A percentile compares a stretch with the other conserved stretches of the same genome.
Evolutionary conservation across 1,140 invertebrate species (phyloP).

Genomic region (Bombus huntii): DNA sequence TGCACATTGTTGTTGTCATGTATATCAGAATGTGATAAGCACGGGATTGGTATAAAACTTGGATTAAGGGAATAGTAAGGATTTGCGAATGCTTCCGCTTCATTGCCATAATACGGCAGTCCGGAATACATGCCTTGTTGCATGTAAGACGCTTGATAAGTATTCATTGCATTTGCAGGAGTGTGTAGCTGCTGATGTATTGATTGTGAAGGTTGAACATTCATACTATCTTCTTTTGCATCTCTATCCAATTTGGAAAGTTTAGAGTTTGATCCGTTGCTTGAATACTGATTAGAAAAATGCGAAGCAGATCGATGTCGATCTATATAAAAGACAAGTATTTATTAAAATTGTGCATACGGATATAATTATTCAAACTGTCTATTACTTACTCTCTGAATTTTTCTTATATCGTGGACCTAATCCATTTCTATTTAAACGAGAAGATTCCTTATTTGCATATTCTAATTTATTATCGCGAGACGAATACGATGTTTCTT

Average conservation of each 20-base stretch:
- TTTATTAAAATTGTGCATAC: not conserved
- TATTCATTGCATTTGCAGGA: slow-evolving; percentile 23
- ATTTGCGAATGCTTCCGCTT: slow-evolving; percentile 36
- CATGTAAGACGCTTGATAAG: slow-evolving; percentile 44
- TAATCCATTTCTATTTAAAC: slow-evolving; percentile 55
- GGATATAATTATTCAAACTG: slow-evolving; percentile 8
- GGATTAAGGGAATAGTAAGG: slow-evolving; percentile 45
- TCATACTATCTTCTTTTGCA: slow-evolving; percentile 20
- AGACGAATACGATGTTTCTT: slow-evolving; percentile 2
- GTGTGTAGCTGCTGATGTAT: slow-evolving; percentile 7
- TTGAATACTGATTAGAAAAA: slow-evolving; percentile 29
- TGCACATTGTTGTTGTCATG: slow-evolving; percentile 41
- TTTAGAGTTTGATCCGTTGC: slow-evolving; percentile 9
- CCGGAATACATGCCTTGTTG: slow-evolving; percentile 58
- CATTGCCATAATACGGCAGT: slow-evolving; percentile 53
- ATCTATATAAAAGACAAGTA: slow-evolving; percentile 30
- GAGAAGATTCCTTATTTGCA: slow-evolving; percentile 47
- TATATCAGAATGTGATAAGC: slow-evolving; percentile 55
- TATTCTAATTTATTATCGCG: slow-evolving; percentile 31
- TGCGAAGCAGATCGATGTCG: slow-evolving; percentile 36
- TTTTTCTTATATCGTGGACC: slow-evolving; percentile 70
- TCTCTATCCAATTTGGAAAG: slow-evolving; percentile 4
- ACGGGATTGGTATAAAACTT: slow-evolving; percentile 51
- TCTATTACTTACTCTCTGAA: slow-evolving; percentile 55
- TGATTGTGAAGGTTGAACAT: not conserved